These are phyloP conservation scores for Rafetus swinhoei DNA, from an alignment of 2,113 vertebrate species.

Conservation along the genomic window DNA sequence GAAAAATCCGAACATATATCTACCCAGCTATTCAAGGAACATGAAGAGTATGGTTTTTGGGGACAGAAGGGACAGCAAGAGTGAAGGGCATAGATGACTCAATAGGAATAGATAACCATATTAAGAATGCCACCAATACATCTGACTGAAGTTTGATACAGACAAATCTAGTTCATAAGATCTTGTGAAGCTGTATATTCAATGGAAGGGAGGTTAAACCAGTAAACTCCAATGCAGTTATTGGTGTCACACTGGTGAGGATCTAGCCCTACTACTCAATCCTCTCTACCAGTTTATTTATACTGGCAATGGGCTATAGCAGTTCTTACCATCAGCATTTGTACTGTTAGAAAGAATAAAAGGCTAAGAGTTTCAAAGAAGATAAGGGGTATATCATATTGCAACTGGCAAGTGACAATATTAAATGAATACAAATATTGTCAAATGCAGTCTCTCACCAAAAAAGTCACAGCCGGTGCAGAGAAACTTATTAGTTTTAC, in stretches of 20 bases:
- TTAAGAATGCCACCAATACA: not conserved
- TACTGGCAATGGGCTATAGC: not conserved
- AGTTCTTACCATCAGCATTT: not conserved
- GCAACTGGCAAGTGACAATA: not conserved
- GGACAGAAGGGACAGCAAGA: not conserved
- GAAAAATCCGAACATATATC: not conserved
- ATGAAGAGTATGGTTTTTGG: not conserved
- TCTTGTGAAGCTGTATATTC: not conserved
- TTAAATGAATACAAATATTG: not conserved
- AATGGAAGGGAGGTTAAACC: not conserved
- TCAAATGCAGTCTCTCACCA: not conserved
- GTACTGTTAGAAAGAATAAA: not conserved
- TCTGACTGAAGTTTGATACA: not conserved
- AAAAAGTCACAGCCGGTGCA: not conserved
- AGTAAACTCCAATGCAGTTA: not conserved
- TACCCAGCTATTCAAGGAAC: not conserved
- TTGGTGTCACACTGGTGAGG: not conserved
- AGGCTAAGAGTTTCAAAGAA: not conserved
- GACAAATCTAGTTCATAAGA: not conserved
- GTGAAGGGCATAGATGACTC: not conserved
- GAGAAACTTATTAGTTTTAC: not conserved
- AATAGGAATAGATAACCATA: not conserved
- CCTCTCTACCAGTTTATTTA: not conserved
- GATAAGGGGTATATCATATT: not conserved
- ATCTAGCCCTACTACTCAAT: not conserved